A percentile compares a stretch with the other conserved stretches of the same genome.
Conservation (phyloP, 2,797 vertebrate species). For the Macrochelys suwanniensis region DNA sequence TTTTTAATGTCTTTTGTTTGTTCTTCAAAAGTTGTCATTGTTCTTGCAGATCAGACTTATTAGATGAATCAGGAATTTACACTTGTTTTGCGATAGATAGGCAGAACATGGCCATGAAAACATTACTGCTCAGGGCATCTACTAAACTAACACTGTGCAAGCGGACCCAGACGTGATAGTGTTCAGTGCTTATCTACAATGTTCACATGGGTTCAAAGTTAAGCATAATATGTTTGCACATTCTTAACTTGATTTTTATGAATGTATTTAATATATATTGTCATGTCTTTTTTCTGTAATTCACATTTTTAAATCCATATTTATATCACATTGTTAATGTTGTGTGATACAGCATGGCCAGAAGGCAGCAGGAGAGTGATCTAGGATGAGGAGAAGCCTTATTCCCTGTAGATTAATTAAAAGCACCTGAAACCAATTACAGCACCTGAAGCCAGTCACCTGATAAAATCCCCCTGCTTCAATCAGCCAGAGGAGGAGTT, state of each 20-base stretch:
- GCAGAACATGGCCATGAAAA: neutral
- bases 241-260: neutral
- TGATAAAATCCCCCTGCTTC: too few species aligned
- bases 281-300: neutral
- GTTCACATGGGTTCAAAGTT: neutral
- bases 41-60: neutral
- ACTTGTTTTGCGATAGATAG: neutral
- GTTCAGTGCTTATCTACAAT: neutral
- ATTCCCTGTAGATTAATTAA: too few species aligned
- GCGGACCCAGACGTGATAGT: neutral
- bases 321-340: neutral
- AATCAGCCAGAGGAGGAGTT: too few species aligned
- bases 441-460: too few species aligned
- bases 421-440: too few species aligned
- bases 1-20: neutral
- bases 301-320: neutral
- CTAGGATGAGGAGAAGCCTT: too few species aligned
- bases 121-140: neutral
- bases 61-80: conserved; percentile 2
- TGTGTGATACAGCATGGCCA: too few species aligned
- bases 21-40: conserved; percentile 1
- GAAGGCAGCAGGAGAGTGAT: too few species aligned
- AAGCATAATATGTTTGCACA: neutral
- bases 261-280: neutral
- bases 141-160: neutral